Evolutionary conservation across 2,113 vertebrate genomes (phyloP).

Genomic region (Narcine bancroftii): DNA sequence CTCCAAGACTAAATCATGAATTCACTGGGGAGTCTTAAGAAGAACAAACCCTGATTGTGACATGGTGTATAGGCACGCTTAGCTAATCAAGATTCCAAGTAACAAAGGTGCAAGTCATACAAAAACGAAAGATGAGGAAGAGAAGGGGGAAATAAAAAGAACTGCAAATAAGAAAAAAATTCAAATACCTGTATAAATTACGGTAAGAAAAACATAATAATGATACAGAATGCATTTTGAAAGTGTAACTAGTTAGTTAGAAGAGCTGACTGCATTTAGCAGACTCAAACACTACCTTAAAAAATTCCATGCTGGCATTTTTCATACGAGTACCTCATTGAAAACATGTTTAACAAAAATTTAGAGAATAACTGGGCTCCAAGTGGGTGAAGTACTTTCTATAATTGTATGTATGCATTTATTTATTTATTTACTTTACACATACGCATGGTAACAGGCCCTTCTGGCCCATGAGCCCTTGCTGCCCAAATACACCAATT

Average conservation of each 20-base stretch:
- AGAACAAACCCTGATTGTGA: slow-evolving; percentile 21
- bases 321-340: not conserved
- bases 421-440: too few relatives aligned
- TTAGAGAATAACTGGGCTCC: not conserved
- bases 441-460: too few relatives aligned
- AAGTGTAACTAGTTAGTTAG: not conserved
- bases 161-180: not conserved
- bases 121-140: not conserved
- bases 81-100: slow-evolving; percentile 29
- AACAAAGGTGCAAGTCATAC: not conserved
- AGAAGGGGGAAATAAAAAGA: not conserved
- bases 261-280: not conserved
- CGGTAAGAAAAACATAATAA: not conserved
- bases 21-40: not conserved
- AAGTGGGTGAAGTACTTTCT: too few relatives aligned
- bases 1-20: slow-evolving; percentile 12
- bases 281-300: not conserved
- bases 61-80: not conserved
- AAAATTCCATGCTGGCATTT: not conserved
- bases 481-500: too few relatives aligned
- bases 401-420: too few relatives aligned
- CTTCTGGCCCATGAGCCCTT: too few relatives aligned
- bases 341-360: not conserved
- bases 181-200: not conserved
- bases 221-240: not conserved